These are phyloP conservation scores for Tortricodes alternella DNA, from an alignment of 2,888 invertebrate genomes.

Conservation along the genomic window DNA sequence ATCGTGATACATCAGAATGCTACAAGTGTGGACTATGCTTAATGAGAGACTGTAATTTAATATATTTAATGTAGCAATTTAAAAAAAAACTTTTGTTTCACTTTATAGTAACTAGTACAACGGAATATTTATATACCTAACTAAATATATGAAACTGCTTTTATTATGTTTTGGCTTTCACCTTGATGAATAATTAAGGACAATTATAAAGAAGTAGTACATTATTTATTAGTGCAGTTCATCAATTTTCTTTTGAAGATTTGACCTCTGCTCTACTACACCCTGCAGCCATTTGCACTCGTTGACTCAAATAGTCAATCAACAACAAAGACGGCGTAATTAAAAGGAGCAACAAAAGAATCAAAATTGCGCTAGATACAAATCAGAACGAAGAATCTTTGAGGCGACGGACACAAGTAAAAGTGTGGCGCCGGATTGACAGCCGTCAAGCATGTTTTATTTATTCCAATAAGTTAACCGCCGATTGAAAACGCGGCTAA, in stretches of 20 bases:
- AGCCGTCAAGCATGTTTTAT: slow-evolving; percentile 56
- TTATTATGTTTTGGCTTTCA: not conserved
- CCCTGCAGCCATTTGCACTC: slow-evolving; percentile 10
- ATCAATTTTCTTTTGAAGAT: slow-evolving; percentile 8
- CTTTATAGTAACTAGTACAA: no score
- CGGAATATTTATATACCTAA: no score
- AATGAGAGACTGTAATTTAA: no score
- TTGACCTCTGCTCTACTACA: slow-evolving; percentile 4
- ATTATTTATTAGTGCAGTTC: not conserved
- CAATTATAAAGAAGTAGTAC: not conserved
- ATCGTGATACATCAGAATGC: no score
- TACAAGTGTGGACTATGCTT: no score
- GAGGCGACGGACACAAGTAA: slow-evolving; percentile 64
- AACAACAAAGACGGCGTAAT: slow-evolving; percentile 29
- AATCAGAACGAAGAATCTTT: slow-evolving; percentile 59
- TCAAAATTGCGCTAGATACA: slow-evolving; percentile 54
- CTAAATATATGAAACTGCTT: slow-evolving; percentile 1
- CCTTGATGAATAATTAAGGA: slow-evolving; percentile 5
- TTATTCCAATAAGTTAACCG: slow-evolving; percentile 59
- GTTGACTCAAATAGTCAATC: slow-evolving; percentile 18
- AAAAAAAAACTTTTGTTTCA: no score
- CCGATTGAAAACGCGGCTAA: slow-evolving; percentile 54
- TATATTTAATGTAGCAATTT: no score
- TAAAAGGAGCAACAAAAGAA: slow-evolving; percentile 31
- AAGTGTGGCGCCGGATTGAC: slow-evolving; percentile 72